phyloP scores from a whole-genome alignment of 1,140 invertebrate species.

The Drosophila nigromelanica region DNA sequence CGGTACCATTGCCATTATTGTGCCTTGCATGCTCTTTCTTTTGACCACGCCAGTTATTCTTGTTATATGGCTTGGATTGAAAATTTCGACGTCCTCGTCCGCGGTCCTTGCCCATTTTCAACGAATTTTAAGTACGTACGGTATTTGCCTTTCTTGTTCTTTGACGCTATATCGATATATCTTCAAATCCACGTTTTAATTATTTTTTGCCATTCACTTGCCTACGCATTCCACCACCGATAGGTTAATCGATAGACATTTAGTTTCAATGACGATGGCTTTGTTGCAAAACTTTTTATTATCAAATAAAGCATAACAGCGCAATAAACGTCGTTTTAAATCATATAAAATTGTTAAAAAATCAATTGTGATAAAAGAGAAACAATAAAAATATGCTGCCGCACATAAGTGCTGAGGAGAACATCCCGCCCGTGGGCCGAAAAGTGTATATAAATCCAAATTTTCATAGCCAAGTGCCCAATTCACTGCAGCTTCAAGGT shows the following conservation, averaged over 20 bases:
- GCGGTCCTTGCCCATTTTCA: slow-evolving; percentile 65
- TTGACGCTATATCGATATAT: slow-evolving; percentile 4
- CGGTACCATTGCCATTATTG: slow-evolving; percentile 23
- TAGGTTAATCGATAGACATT: not conserved
- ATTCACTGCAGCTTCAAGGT: slow-evolving; percentile 49
- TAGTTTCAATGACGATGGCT: slow-evolving; percentile 4
- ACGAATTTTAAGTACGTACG: slow-evolving; percentile 3
- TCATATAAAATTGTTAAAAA: not conserved
- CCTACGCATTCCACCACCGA: not conserved
- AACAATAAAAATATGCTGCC: slow-evolving; percentile 54
- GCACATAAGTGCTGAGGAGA: slow-evolving; percentile 57
- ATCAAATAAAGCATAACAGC: slow-evolving; percentile 11
- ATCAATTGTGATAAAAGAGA: slow-evolving; percentile 10
- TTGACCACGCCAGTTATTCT: slow-evolving; percentile 67
- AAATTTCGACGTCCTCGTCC: slow-evolving; percentile 52
- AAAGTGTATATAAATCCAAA: slow-evolving; percentile 77
- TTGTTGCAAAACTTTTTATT: slow-evolving; percentile 21
- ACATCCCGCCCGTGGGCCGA: slow-evolving; percentile 42
- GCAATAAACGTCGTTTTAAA: not conserved
- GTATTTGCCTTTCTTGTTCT: slow-evolving; percentile 6
- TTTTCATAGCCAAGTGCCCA: slow-evolving; percentile 49
- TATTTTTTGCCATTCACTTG: slow-evolving; percentile 21
- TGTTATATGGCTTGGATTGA: slow-evolving; percentile 63
- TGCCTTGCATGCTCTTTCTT: slow-evolving; percentile 44
- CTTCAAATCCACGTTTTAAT: not conserved